Evolutionary conservation across 2,888 invertebrate genomes (phyloP).

Genomic region (Junonia oenone): DNA sequence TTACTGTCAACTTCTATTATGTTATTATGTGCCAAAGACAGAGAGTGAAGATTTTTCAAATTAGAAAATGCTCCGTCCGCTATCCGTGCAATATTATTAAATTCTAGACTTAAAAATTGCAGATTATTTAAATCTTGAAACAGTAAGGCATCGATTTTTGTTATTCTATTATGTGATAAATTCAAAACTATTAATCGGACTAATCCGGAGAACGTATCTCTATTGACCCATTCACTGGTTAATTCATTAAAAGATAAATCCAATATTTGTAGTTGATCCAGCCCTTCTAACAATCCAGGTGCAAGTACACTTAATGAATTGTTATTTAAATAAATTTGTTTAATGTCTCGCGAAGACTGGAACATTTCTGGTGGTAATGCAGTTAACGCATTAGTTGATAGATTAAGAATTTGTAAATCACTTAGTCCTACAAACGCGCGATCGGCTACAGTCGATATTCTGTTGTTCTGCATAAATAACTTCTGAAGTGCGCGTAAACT

Average conservation of each 20-base stretch:
- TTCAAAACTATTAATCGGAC: conserved; percentile 87
- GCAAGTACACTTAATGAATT: conserved; percentile 87
- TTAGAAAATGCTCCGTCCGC: conserved; percentile 87
- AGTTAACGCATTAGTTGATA: conserved; percentile 88
- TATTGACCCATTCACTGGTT: conserved; percentile 87
- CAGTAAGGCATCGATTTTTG: conserved; percentile 83
- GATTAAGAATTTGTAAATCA: conserved; percentile 84
- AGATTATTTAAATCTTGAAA: conserved; percentile 87
- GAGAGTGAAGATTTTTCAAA: conserved; percentile 87
- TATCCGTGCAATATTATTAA: conserved; percentile 84
- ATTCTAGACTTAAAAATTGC: conserved; percentile 86
- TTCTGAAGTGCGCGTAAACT: conserved; percentile 84
- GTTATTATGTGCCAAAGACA: conserved; percentile 86
- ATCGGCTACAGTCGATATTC: conserved; percentile 85
- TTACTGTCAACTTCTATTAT: conserved; percentile 83
- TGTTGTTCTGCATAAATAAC: conserved; percentile 87
- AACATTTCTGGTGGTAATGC: conserved; percentile 89
- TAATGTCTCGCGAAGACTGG: conserved; percentile 84
- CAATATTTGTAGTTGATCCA: conserved; percentile 85
- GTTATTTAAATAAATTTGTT: conserved; percentile 86
- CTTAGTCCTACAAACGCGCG: conserved; percentile 85
- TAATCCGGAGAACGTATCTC: conserved; percentile 87
- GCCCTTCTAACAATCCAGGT: conserved; percentile 85
- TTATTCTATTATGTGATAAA: conserved; percentile 85
- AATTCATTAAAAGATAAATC: conserved; percentile 87